These are phyloP conservation scores for Fringilla coelebs DNA, from an alignment of 2,797 vertebrate species.

Conservation along the genomic window DNA sequence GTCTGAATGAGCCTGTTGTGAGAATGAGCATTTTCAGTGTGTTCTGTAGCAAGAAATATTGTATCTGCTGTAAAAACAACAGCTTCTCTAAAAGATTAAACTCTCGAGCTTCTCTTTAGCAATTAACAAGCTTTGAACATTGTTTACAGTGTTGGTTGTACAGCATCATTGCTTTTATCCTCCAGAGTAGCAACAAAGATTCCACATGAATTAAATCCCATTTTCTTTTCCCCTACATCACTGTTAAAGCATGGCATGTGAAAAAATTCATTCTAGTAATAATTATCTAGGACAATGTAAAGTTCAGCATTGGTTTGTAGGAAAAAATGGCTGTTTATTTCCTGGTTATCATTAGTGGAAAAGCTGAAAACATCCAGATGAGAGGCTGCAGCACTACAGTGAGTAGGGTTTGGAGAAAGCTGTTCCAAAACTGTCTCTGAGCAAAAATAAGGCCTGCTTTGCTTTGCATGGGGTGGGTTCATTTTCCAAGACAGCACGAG, in stretches of 20 bases:
- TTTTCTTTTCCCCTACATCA: background rate
- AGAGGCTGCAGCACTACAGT: background rate
- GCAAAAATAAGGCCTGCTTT: background rate
- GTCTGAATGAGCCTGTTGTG: background rate
- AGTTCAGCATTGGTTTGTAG: background rate
- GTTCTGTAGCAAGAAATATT: background rate
- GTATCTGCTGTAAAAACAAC: background rate
- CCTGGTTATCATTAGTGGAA: background rate
- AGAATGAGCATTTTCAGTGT: background rate
- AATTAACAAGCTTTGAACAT: slow-evolving; percentile 8
- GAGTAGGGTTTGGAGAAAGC: background rate
- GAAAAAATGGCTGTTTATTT: background rate
- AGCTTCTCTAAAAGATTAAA: slow-evolving; percentile 7
- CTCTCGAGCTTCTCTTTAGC: background rate
- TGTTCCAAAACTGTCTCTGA: background rate
- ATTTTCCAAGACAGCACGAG: rapidly evolving
- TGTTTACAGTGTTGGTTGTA: background rate
- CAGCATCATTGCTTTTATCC: background rate
- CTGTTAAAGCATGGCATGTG: background rate
- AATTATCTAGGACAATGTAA: background rate
- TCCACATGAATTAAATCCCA: background rate
- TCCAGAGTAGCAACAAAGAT: background rate
- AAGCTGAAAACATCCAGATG: background rate
- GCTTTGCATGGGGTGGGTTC: background rate
- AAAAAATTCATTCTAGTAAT: background rate